These are phyloP conservation scores for Chroicocephalus ridibundus DNA, from an alignment of 2,113 vertebrate genomes.

Conservation along the genomic window DNA sequence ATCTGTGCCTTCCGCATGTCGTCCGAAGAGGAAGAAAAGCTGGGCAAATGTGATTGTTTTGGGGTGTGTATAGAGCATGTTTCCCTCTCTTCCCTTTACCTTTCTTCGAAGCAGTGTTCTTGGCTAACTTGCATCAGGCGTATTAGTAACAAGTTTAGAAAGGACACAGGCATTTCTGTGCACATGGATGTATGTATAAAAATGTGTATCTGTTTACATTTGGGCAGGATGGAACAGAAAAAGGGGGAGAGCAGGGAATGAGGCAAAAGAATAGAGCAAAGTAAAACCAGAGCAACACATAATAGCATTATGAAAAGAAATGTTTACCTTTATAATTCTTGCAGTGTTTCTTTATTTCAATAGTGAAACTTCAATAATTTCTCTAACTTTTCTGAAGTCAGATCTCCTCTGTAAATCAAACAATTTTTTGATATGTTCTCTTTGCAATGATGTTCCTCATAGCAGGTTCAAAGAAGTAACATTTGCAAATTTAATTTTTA, in stretches of 20 bases:
- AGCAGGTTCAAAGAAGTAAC: not conserved
- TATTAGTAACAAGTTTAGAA: not conserved
- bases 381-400: not conserved
- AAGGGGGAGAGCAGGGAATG: not conserved
- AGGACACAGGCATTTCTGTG: not conserved
- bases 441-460: not conserved
- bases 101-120: not conserved
- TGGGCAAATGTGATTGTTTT: not conserved
- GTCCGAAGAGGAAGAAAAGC: not conserved
- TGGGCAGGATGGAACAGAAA: not conserved
- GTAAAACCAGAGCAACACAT: not conserved
- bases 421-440: not conserved
- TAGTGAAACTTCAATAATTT: not conserved
- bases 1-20: not conserved
- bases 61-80: not conserved
- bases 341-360: not conserved
- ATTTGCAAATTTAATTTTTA: not conserved
- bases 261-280: not conserved
- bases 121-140: not conserved
- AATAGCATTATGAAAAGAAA: not conserved
- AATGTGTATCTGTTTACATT: rapidly evolving
- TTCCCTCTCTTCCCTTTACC: not conserved
- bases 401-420: not conserved
- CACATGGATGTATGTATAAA: not conserved
- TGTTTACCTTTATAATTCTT: not conserved